These are phyloP conservation scores for Microcebus murinus DNA, from an alignment of 2,113 vertebrate species.

Conservation along the genomic window DNA sequence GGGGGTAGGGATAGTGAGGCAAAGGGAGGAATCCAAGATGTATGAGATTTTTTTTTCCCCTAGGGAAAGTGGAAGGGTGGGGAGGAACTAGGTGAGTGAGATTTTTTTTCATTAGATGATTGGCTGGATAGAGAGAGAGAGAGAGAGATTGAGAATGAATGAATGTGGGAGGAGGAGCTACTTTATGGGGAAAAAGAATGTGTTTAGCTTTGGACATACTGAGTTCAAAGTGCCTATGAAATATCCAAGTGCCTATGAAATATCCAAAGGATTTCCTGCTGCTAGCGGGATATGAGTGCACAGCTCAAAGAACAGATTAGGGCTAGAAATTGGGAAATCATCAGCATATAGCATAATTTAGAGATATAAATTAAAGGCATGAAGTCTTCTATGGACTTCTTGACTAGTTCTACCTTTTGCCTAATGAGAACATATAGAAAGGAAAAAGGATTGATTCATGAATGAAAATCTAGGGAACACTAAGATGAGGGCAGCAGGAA, in stretches of 20 bases:
- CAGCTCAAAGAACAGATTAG: not conserved
- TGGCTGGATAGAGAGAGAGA: not conserved
- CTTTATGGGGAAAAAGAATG: not conserved
- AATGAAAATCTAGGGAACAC: not conserved
- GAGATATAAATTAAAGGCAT: not conserved
- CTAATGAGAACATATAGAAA: not conserved
- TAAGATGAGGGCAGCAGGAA: not conserved
- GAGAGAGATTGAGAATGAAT: not conserved
- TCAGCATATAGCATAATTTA: not conserved
- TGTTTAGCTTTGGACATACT: conserved; percentile 7
- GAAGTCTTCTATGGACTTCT: not conserved
- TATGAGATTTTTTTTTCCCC: not conserved
- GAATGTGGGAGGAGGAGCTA: not conserved
- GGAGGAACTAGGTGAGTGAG: too few species aligned
- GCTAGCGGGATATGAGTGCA: not conserved
- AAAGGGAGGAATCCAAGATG: not conserved
- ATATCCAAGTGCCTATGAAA: not conserved
- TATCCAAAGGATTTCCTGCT: not conserved
- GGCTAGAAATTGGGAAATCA: not conserved
- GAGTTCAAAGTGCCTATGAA: not conserved
- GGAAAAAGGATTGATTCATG: not conserved
- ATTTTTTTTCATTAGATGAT: not conserved
- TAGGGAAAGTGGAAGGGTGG: too few species aligned
- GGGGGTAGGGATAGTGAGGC: not conserved
- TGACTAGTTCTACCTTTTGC: not conserved